phyloP scores from a whole-genome alignment of 1,140 invertebrate genomes.

The Melanaphis sacchari region DNA sequence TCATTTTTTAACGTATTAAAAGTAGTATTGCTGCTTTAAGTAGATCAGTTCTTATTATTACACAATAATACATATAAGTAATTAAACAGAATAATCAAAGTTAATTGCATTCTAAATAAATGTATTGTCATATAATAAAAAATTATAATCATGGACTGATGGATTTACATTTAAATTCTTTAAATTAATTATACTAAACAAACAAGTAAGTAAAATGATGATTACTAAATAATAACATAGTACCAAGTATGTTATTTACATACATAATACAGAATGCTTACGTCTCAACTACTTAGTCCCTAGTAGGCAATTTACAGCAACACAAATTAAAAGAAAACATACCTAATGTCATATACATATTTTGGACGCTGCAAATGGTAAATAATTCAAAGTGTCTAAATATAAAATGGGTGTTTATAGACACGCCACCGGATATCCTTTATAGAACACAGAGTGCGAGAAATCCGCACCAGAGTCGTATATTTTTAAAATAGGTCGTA shows the following conservation, averaged over 20 bases:
- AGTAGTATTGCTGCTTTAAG: neutral
- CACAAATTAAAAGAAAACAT: conserved; percentile 29
- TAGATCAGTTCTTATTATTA: neutral
- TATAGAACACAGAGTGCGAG: neutral
- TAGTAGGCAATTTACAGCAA: neutral
- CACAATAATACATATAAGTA: neutral
- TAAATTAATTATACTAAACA: neutral
- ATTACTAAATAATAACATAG: neutral
- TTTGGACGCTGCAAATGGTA: neutral
- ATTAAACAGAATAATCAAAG: conserved; percentile 8
- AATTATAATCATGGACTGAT: neutral
- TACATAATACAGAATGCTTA: neutral
- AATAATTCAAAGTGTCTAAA: conserved; percentile 34
- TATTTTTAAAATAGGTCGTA: conserved; percentile 53
- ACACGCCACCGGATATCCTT: conserved; percentile 39
- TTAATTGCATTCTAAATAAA: conserved; percentile 16
- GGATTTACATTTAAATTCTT: neutral
- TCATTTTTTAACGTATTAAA: conserved; percentile 14
- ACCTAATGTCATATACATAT: neutral
- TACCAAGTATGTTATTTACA: neutral
- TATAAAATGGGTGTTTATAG: conserved; percentile 47
- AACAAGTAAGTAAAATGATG: neutral
- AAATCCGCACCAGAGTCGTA: conserved; percentile 26
- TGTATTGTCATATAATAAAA: neutral
- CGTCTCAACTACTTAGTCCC: neutral